These are phyloP conservation scores for Lycaon pictus DNA, from an alignment of 2,113 vertebrate genomes.

Conservation along the genomic window DNA sequence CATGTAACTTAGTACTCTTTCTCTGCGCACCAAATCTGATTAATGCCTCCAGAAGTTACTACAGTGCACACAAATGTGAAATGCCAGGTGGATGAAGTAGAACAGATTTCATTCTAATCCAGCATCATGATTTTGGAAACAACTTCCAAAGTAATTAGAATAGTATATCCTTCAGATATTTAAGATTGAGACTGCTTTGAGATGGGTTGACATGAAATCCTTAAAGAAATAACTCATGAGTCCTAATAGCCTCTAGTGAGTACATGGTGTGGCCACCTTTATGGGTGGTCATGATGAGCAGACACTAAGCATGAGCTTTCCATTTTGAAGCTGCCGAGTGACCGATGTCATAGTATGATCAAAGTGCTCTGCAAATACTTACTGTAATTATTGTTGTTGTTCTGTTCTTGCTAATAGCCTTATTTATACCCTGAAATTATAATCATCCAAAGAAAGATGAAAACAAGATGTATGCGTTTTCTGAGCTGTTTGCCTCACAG, in stretches of 20 bases:
- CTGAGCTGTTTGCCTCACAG: slow-evolving; percentile 66
- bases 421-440: slow-evolving; percentile 82
- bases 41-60: not conserved
- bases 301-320: slow-evolving; percentile 49
- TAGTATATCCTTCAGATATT: slow-evolving; percentile 12
- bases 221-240: not conserved
- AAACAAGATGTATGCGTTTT: slow-evolving; percentile 78
- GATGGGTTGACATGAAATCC: not conserved
- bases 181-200: not conserved
- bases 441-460: slow-evolving; percentile 79
- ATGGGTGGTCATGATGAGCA: slow-evolving; percentile 7
- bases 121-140: slow-evolving; percentile 2
- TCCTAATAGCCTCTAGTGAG: not conserved
- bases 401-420: slow-evolving; percentile 79
- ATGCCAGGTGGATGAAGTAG: slow-evolving; percentile 37
- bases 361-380: slow-evolving; percentile 78
- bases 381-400: slow-evolving; percentile 81
- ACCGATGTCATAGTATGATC: slow-evolving; percentile 66
- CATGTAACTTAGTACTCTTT: slow-evolving; percentile 10
- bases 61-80: not conserved
- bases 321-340: slow-evolving; percentile 59
- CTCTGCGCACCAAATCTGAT: not conserved
- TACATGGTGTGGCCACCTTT: not conserved
- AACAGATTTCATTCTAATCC: slow-evolving; percentile 24
- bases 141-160: slow-evolving; percentile 52